Percentiles rank a stretch among this genome's conserved stretches.
Conservation (phyloP, 2,113 vertebrate genomes). For the Calypte anna region DNA sequence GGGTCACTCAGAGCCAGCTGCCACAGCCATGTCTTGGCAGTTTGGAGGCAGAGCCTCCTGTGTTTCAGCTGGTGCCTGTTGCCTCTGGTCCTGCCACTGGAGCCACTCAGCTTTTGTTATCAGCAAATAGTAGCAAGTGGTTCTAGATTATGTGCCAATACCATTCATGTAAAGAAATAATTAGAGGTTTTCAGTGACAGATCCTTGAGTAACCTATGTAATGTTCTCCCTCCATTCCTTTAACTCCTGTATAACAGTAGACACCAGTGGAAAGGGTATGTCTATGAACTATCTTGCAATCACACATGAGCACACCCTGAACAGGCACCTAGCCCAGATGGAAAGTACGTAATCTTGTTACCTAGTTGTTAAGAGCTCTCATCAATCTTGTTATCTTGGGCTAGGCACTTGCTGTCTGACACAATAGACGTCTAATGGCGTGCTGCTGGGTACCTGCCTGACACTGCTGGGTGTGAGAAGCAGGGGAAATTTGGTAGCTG, state of each 20-base stretch:
- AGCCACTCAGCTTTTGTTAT: background rate
- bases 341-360: background rate
- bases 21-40: too few relatives aligned
- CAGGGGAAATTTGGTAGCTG: fast-evolving
- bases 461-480: background rate
- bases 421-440: background rate
- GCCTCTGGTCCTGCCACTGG: too few relatives aligned
- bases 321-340: background rate
- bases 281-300: background rate
- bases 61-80: too few relatives aligned
- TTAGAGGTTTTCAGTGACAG: background rate
- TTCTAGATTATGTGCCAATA: background rate
- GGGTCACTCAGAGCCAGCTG: too few relatives aligned
- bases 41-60: too few relatives aligned
- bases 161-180: background rate
- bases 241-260: background rate
- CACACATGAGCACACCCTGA: background rate
- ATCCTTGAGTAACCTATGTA: background rate
- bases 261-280: background rate
- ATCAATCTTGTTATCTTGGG: background rate
- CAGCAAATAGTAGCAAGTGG: background rate
- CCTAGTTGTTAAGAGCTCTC: background rate
- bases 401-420: background rate
- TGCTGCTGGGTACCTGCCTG: background rate
- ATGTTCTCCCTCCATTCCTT: background rate